A percentile compares a stretch with the other conserved stretches of the same genome.
Conservation (phyloP, 2,113 vertebrate species). For the Podocnemis expansa region DNA sequence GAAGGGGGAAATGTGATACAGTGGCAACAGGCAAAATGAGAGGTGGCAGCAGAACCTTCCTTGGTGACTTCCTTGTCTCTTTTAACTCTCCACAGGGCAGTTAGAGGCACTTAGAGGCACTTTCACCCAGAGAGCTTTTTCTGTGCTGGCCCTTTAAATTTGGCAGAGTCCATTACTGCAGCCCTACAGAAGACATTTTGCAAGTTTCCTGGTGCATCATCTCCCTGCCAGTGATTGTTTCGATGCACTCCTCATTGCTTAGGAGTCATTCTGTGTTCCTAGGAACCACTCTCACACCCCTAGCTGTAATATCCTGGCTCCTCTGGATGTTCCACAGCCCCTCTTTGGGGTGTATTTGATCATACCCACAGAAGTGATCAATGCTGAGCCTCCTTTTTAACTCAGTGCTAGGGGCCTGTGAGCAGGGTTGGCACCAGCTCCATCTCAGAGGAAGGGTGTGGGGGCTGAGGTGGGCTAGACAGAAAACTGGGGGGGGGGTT, state of each 20-base stretch:
- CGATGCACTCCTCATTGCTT: slow-evolving; percentile 8
- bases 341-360: background rate
- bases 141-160: background rate
- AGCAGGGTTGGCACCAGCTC: background rate
- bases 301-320: slow-evolving; percentile 43
- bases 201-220: slow-evolving; percentile 47
- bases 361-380: background rate
- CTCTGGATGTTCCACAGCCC: background rate
- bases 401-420: background rate
- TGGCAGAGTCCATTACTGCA: slow-evolving; percentile 4
- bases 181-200: slow-evolving; percentile 22
- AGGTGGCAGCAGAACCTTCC: slow-evolving; percentile 23
- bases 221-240: slow-evolving; percentile 10
- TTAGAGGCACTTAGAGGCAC: background rate
- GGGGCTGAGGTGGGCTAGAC: background rate
- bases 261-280: background rate
- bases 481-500: background rate
- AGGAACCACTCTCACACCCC: background rate
- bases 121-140: slow-evolving; percentile 16
- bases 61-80: background rate
- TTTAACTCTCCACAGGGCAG: background rate
- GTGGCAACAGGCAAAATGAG: slow-evolving; percentile 27
- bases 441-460: fast-evolving
- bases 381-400: background rate
- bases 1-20: background rate